Evolutionary conservation across 1,140 invertebrate species (phyloP), one percentile per base, ranked within the genome.

Genomic region (Metopolophium dirhodum): DNA sequence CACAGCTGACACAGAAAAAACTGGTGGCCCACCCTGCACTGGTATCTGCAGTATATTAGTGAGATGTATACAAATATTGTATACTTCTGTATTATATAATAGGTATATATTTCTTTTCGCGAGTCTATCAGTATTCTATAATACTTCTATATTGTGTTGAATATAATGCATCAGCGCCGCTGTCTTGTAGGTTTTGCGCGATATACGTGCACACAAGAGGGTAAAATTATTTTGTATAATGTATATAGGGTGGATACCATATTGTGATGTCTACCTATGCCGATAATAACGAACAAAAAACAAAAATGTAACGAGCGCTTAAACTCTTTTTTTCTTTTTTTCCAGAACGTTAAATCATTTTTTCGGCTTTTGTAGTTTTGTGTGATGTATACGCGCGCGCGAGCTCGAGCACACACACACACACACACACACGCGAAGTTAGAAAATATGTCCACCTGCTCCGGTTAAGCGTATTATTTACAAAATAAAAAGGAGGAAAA

Each of bases 381-480:
- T 68, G 61, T 68, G 61, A 68, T 68, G 61, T 68, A 14, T 68
- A n/a, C 30, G 30, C 61, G 61, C 30, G 61, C 61, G 61, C 14
- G 83, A 47, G 77, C 35, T 4, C 77, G 6, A 18, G 26, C 30
- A 54, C 23, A 23, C 26, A 68, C 14, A 30, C 26, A 26, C 26
- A 61, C 26, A 26, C 23, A 30, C 26, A 30, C 57, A 68, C 61
- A 68, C 23, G 51, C 22, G 18, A 23, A 30, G 47, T 82, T 30
- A 23, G 30, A 83, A 91, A 83, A 77, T 45, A 86, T 30, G 90
- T 91, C 49, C 91, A 93, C 91, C 91, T 93, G 91, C 49, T 77
- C 57, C 91, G 41, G 49, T 37, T 92, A 83, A 85, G 47, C 11
- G 47, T 26, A 54, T 57, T 37, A n/a, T 68, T 68, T 51, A 90